Base-by-base conservation (phyloP, 2,797 vertebrate genomes). In the Glossophaga mutica region DNA sequence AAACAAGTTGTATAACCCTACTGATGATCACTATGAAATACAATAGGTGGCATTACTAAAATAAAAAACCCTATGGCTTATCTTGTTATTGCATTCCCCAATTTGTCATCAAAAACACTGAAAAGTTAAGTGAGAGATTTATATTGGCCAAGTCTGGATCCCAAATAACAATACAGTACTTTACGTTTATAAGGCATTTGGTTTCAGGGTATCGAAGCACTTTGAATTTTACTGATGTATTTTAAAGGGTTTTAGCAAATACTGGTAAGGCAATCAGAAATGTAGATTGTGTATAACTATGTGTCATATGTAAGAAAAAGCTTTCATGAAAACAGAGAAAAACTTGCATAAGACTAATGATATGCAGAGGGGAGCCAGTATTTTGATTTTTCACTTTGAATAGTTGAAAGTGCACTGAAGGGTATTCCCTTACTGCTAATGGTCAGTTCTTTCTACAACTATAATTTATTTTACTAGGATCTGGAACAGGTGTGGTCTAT, bases 401-500 rank as follows among this genome's bases (percentile, higher is more conserved):
- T 26, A 48, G 37, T 19, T 84, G 46, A 90, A 92, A 94, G 34
- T 16, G 19, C 32, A 26, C 26, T n/a, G 26, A 71, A 74, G 12
- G 74, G 42, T 91, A 83, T 94, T 76, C 87, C 94, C 93, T 97
- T 94, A 88, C 91, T 89, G 89, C 44, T 95, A 92, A 96, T 79
- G 70, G 91, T 29, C 70, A 85, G 16, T 81, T 92, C 91, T 97
- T 94, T 96, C 92, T 73, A 79, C 83, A 94, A 42, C 57, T 79
- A 74, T 79, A 83, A 92, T 94, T 95, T 95, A 93, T 91, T 95
- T 94, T 44, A 65, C 91, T 62, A 83, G 89, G 79, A 93, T 81
- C 71, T 93, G 50, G 70, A 97, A 93, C 97, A 97, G 96, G 97
- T 97, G 96, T 90, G 89, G 91, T 89, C 73, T 91, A 32, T 88